Evolutionary conservation across 2,888 invertebrate species (phyloP), one percentile per base, ranked within the genome.

Genomic region (Danaus chrysippus): DNA sequence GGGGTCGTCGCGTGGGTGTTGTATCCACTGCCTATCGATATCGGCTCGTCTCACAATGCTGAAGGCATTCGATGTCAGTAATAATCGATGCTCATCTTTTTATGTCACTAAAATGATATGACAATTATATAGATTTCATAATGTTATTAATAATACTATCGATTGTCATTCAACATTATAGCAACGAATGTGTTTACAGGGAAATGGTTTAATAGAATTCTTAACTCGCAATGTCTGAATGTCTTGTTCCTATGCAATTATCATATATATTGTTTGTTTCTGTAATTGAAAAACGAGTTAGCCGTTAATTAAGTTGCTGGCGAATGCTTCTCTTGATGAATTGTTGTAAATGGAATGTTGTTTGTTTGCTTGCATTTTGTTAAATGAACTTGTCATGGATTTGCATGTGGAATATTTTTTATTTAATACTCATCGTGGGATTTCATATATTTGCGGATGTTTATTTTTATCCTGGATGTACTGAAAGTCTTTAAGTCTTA

Each of bases 271-370:
- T 82, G 78, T 87, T 86, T 85, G 84, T 87, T 86, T 84, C 78
- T 86, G 78, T 87, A 87, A 88, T 88, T 88, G 85, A 86, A 87
- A 82, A 79, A 76, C 74, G 76, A 75, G 74, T 75, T 68, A 72
- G 70, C 74, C 76, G 81, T 82, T 88, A 87, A 89, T 87, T 83
- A 84, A 87, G 83, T 82, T 82, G 80, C 78, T 73, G 77, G 79
- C 77, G 78, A 84, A 83, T 83, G 81, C 77, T 76, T 74, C 73
- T 63, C 70, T 76, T 87, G 87, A 87, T 86, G 85, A 83, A 86
- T 87, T 81, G 82, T 82, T 79, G 78, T 79, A 76, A 82, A 82
- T 83, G 76, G 73, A 77, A 76, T 78, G 74, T 73, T n/a, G 11
- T 15, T 81, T 79, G 82, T 82, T 83, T 81, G 74, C 77, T 68